A percentile compares a stretch with the other conserved stretches of the same genome.
Conservation (phyloP, 2,797 vertebrate genomes). For the Austrolebias charrua region DNA sequence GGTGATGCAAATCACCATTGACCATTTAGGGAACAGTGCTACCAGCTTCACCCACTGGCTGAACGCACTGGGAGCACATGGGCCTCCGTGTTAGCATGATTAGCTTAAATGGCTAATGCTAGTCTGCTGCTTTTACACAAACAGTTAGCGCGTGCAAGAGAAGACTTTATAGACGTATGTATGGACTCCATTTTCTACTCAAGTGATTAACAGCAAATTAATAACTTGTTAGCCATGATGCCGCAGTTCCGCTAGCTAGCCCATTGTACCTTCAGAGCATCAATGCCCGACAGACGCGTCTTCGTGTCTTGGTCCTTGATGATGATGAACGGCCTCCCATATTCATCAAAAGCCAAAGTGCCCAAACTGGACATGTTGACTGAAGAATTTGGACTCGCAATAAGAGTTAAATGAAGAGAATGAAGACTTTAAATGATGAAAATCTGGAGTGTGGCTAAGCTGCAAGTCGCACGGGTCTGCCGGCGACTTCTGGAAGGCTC, state of each 20-base stretch:
- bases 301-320: slow-evolving; percentile 98
- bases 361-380: slow-evolving; percentile 88
- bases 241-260: slow-evolving; percentile 44
- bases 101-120: slow-evolving; percentile 12
- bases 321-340: slow-evolving; percentile 97
- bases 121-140: background rate
- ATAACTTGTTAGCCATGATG: slow-evolving; percentile 14
- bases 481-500: slow-evolving; percentile 83
- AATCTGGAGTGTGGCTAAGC: slow-evolving; percentile 36
- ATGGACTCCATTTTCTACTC: fast-evolving
- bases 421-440: slow-evolving; percentile 12
- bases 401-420: slow-evolving; percentile 9
- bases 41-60: slow-evolving; percentile 37
- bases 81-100: slow-evolving; percentile 68
- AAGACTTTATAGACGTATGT: fast-evolving
- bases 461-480: slow-evolving; percentile 58
- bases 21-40: slow-evolving; percentile 18
- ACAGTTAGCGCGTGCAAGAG: fast-evolving
- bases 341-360: slow-evolving; percentile 95
- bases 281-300: slow-evolving; percentile 89
- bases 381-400: background rate
- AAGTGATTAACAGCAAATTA: background rate
- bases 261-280: slow-evolving; percentile 93
- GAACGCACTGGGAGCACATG: slow-evolving; percentile 69
- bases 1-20: background rate